These are phyloP conservation scores for Caenorhabditis virilis DNA, from an alignment of 2,888 invertebrate genomes.

Conservation along the genomic window DNA sequence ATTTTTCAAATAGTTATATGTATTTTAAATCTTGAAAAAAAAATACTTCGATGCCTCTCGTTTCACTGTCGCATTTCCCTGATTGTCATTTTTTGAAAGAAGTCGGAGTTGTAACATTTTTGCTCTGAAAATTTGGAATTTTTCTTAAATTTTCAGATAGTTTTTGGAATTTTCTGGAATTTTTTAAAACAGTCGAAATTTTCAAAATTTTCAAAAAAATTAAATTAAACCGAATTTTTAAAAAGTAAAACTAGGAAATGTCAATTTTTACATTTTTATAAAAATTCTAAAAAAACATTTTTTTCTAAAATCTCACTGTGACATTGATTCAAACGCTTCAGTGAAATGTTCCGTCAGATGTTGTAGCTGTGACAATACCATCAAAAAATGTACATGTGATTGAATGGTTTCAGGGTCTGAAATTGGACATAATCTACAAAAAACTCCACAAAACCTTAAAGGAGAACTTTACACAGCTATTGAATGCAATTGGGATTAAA, in stretches of 20 bases:
- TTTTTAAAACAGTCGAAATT: neutral
- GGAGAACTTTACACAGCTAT: neutral
- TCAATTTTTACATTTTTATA: too few relatives aligned
- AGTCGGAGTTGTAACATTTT: constrained; percentile 50
- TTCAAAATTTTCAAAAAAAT: constrained; percentile 1
- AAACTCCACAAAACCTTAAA: neutral
- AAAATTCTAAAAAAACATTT: neutral
- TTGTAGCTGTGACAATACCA: constrained; percentile 76
- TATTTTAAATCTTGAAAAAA: constrained; percentile 9
- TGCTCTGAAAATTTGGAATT: constrained; percentile 38
- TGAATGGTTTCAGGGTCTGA: constrained; percentile 49
- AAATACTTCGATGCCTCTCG: constrained; percentile 71
- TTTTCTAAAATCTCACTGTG: constrained; percentile 56
- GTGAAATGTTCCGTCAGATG: constrained; percentile 72
- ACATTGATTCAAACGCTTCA: constrained; percentile 76
- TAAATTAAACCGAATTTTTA: neutral
- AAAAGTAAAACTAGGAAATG: too few relatives aligned
- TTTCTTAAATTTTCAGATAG: too few relatives aligned
- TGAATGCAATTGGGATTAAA: too few relatives aligned
- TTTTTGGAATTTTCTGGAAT: neutral
- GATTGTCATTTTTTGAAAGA: constrained; percentile 35
- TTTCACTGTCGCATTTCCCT: constrained; percentile 70
- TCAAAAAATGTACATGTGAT: constrained; percentile 77
- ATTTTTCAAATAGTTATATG: neutral
- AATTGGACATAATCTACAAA: too few relatives aligned